Base-by-base conservation (phyloP, 64 coral and sea anemone species). In the Montipora foliosa region DNA sequence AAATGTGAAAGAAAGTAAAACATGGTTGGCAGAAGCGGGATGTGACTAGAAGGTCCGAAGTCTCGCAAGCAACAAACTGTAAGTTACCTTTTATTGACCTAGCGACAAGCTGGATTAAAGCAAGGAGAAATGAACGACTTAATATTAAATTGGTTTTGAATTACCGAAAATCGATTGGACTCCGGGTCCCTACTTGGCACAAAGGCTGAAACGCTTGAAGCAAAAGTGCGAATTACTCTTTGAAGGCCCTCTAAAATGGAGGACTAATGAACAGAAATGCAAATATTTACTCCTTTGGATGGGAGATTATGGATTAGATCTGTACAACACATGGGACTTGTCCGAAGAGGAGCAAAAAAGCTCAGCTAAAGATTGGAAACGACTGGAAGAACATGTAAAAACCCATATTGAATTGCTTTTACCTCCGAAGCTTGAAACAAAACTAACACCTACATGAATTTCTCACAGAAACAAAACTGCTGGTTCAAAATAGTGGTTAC, bases 311-410 rank as follows among this genome's bases (percentile, higher is more conserved):
- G 91, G 95, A 7, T 73, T 73, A 7, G 69, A 73, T 73, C 7
- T 73, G 69, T 73, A 22, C 7, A 17, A 73, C 69, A 93, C 69
- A 93, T 91, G 91, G 91, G 79, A 81, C 73, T 74, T 91, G 61
- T 80, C 0, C 2, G 44, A 24, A 46, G 74, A 76, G 47, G 57
- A 90, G 21, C 10, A 81, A 52, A 79, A 94, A 37, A 78, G 75
- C 0, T 52, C 89, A 8, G 49, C 86, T 3, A 74, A 74, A 69
- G 93, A 93, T 21, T 93, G 95, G 91, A 77, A 4, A 15, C 19
- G 89, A 5, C 88, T 95, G 37, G 94, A 95, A 60, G 64, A 96
- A 0, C 95, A 96, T 22, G 95, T 96, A 16, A 90, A 90, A 80
- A 79, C 95, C 0, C 91, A 93, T 53, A 5, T 53, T 53, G 51